Evolutionary conservation across 2,113 vertebrate species (phyloP).

Genomic region (Odontophorus gujanensis): DNA sequence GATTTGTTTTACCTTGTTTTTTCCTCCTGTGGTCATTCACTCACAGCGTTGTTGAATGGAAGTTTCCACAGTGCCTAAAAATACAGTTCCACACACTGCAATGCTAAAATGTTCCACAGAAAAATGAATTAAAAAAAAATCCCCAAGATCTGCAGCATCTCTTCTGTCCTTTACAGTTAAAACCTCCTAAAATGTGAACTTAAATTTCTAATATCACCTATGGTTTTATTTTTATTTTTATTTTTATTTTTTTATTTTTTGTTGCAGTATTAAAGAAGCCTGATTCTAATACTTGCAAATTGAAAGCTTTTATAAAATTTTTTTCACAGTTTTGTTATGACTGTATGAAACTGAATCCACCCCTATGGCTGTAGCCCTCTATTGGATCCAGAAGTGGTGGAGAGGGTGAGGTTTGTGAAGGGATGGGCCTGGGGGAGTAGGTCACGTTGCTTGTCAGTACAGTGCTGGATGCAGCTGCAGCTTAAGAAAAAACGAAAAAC

Average conservation of each 20-base stretch:
- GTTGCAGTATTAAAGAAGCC: background rate
- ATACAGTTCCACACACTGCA: background rate
- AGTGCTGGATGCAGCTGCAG: constrained; percentile 48
- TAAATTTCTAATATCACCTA: background rate
- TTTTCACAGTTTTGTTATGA: background rate
- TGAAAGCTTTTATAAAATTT: background rate
- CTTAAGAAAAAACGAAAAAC: constrained; percentile 22
- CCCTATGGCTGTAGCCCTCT: background rate
- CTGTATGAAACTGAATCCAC: background rate
- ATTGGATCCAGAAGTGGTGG: background rate
- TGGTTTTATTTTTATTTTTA: too few relatives aligned
- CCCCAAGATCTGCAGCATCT: background rate
- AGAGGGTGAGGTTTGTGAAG: background rate
- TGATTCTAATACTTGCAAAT: background rate
- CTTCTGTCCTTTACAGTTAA: background rate
- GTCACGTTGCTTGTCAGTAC: background rate
- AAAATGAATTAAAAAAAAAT: background rate
- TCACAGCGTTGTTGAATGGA: background rate
- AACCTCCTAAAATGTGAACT: background rate
- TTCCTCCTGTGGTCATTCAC: background rate
- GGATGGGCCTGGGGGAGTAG: background rate
- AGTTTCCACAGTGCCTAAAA: background rate
- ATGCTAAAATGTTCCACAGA: background rate
- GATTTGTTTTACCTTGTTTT: background rate
- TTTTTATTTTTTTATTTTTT: too few relatives aligned